Base-by-base conservation (phyloP, 2,113 vertebrate species). In the Rostratula benghalensis region DNA sequence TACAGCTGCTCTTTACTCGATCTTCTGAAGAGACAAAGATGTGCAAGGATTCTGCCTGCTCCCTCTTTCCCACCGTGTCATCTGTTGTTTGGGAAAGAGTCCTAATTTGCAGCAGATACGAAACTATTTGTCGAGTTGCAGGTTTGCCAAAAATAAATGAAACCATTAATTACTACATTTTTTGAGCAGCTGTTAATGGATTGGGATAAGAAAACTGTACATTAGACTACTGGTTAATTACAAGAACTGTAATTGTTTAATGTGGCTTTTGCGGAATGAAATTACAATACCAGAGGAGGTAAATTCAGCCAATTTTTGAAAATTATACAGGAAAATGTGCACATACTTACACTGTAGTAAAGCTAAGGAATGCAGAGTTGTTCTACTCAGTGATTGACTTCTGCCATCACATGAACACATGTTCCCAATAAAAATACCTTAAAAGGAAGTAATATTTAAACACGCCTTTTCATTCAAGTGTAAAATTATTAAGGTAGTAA, bases 81-180 rank as follows among this genome's bases (percentile, higher is more conserved):
- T 98, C 96, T 97, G 97, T 96, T 97, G 92, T 98, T 98, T 98
- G 96, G 93, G 90, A 98, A 98, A 89, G 96, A 97, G 89, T 97
- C 96, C 95, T 98, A 98, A 98, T 98, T 98, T 98, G 95, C 97
- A 92, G 86, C 87, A 96, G 96, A 98, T 97, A 98, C 70, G 95
- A 94, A 98, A 98, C 97, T 97, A 97, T 98, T 98, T 97, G 97
- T 98, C 18, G 95, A 93, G 93, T 97, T 97, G 85, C 96, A 96
- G 87, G 93, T 98, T 98, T 98, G 98, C 98, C 98, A 98, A 98
- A 98, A 98, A 97, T 98, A 98, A 98, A 98, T 98, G 97, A 98
- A 98, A 98, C 97, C 98, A 98, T 98, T 98, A 98, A 98, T 98
- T 97, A 98, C 97, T 97, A 94, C 86, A 96, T 98, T 98, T 98